Base-by-base conservation (phyloP, 2,797 vertebrate species). In the Cottoperca gobio region DNA sequence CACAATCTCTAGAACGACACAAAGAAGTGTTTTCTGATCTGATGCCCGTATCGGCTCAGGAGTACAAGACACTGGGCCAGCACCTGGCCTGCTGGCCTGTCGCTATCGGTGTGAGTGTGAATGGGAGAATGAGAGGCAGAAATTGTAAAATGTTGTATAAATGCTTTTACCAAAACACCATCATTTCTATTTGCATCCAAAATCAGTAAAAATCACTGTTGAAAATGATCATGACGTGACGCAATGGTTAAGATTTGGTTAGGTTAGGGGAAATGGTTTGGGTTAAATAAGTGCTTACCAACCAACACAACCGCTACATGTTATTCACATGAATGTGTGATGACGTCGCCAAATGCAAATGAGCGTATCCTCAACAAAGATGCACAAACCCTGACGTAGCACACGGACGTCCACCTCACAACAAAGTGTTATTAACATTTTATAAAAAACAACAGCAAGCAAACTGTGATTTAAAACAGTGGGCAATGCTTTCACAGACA, bases 101-200 rank as follows among this genome's bases (percentile, higher is more conserved):
- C 26, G 0, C 50, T 11, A 10, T 53, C 8, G 2, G 17, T 6
- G 31, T 55, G 19, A 35, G 53, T 12, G 6, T 35, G 49, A 10
- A 11, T 9, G 19, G 24, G 48, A 48, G 21, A 52, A 19, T 17
- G 26, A 52, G 14, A 52, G 26, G 50, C 14, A 28, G 9, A 48
- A 16, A 28, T 52, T 17, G 8, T 31, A 2, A 52, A 52, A 26
- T 52, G 50, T 24, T 52, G 24, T 28, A 52, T 16, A 0, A 37
- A 58, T 37, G n/a, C 55, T 24, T 37, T 57, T 57, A 52, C 24
- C 24, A 52, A 52, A n/a, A 28, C n/a, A 50, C n/a, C n/a, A n/a
- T 35, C 0, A 28, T 61, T 19, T 45, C 2, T 19, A 6, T 28
- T 19, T 19, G 9, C 40, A 17, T 42, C 60, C 9, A 19, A 58